Evolutionary conservation across 2,888 invertebrate species (phyloP).

Genomic region (Torymus tubicola): DNA sequence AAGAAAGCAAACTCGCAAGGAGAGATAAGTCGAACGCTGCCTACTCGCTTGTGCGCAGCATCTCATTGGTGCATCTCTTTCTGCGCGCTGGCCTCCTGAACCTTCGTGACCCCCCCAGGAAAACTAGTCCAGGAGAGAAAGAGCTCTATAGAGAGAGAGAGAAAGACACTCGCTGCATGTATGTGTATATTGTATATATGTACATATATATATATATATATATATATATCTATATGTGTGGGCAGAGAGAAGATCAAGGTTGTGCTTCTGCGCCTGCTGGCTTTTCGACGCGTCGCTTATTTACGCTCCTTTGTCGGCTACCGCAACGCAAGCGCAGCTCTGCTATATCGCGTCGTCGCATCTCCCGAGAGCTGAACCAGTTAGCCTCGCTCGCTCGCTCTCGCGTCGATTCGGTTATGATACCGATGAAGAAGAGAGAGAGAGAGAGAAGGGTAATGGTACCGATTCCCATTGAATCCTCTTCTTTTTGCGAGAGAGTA

Average conservation of each 20-base stretch:
- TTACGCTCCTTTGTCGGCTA: constrained; percentile 48
- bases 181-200: too few species aligned
- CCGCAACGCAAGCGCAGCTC: neutral
- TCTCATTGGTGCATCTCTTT: constrained; percentile 60
- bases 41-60: constrained; percentile 20
- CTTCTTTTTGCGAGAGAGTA: neutral
- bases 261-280: neutral
- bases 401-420: constrained; percentile 9
- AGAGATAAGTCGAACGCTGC: constrained; percentile 21
- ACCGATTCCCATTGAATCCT: constrained; percentile 38
- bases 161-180: constrained; percentile 24
- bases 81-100: constrained; percentile 69
- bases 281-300: constrained; percentile 18
- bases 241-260: constrained; percentile 42
- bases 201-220: neutral
- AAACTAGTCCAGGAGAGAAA: constrained; percentile 64
- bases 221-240: constrained; percentile 5
- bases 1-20: neutral
- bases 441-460: constrained; percentile 2
- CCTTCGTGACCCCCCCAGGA: constrained; percentile 64
- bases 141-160: constrained; percentile 33
- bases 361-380: constrained; percentile 29
- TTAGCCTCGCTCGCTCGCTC: neutral
- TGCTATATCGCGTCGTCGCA: neutral
- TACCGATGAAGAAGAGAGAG: neutral